Evolutionary conservation across 2,797 vertebrate genomes (phyloP).

Genomic region (Falco cherrug): DNA sequence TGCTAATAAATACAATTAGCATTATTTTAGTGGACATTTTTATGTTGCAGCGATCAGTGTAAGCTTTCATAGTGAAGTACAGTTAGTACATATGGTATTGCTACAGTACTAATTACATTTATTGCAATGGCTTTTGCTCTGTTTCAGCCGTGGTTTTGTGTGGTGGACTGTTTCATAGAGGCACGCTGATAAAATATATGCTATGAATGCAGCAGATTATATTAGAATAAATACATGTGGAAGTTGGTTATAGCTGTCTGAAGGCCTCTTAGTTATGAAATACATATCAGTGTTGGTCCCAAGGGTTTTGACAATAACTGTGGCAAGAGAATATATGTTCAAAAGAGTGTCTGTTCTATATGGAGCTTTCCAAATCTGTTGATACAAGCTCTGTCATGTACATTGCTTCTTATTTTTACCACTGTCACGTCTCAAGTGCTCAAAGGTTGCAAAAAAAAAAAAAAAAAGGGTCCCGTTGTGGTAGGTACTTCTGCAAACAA

Average conservation of each 20-base stretch:
- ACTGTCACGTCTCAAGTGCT: neutral
- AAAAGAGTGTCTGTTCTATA: neutral
- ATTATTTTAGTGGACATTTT: constrained; percentile 65
- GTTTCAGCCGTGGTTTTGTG: constrained; percentile 38
- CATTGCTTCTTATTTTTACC: neutral
- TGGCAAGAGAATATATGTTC: constrained; percentile 7
- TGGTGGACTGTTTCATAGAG: neutral
- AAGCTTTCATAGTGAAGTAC: constrained; percentile 52
- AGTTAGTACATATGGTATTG: constrained; percentile 1
- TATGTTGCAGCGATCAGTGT: constrained; percentile 55
- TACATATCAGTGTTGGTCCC: neutral
- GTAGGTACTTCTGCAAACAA: neutral
- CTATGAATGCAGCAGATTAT: neutral
- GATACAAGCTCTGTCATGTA: neutral
- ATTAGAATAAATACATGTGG: constrained; percentile 58
- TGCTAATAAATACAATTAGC: constrained; percentile 64
- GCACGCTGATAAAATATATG: constrained; percentile 2
- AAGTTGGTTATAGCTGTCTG: constrained; percentile 60
- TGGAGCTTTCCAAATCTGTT: neutral
- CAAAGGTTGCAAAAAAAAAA: neutral
- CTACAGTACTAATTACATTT: constrained; percentile 46
- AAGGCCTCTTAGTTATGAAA: constrained; percentile 61
- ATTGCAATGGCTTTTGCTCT: constrained; percentile 33
- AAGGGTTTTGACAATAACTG: constrained; percentile 34
- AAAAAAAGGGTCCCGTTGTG: neutral